Conservation (phyloP, 2,113 vertebrate species). For the Chitala chitala region DNA sequence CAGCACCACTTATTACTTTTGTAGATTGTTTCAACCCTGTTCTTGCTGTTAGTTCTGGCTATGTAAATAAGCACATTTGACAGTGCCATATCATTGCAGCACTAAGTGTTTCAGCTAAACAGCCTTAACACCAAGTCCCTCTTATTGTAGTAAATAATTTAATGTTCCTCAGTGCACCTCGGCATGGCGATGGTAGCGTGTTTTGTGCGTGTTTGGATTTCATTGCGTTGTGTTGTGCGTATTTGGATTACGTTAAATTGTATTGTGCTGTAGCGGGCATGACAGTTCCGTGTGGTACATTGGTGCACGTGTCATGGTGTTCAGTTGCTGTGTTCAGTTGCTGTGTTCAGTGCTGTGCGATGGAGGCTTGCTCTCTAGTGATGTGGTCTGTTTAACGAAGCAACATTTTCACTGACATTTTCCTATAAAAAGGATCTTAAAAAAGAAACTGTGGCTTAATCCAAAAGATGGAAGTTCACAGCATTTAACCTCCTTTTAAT, state of each 20-base stretch:
- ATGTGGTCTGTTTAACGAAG: not conserved
- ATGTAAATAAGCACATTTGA: too few species aligned
- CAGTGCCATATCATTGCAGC: too few species aligned
- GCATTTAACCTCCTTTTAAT: too few species aligned
- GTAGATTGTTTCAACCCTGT: too few species aligned
- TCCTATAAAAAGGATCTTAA: not conserved
- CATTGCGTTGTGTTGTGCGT: not conserved
- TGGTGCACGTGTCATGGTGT: not conserved
- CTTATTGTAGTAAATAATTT: not conserved
- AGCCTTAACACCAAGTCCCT: not conserved
- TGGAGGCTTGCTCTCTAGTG: not conserved
- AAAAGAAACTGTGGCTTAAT: too few species aligned
- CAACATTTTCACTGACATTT: not conserved
- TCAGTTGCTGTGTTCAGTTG: not conserved
- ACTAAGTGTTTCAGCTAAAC: too few species aligned
- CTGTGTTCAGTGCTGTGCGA: not conserved
- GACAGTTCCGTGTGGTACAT: not conserved
- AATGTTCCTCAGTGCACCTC: not conserved
- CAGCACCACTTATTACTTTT: too few species aligned
- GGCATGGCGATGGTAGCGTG: not conserved
- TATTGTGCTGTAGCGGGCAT: not conserved
- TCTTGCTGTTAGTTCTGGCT: too few species aligned
- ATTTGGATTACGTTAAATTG: not conserved
- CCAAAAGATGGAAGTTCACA: too few species aligned
- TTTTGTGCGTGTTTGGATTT: not conserved